phyloP scores from a whole-genome alignment of 2,888 invertebrate species.

The Megastigmus dorsalis region DNA sequence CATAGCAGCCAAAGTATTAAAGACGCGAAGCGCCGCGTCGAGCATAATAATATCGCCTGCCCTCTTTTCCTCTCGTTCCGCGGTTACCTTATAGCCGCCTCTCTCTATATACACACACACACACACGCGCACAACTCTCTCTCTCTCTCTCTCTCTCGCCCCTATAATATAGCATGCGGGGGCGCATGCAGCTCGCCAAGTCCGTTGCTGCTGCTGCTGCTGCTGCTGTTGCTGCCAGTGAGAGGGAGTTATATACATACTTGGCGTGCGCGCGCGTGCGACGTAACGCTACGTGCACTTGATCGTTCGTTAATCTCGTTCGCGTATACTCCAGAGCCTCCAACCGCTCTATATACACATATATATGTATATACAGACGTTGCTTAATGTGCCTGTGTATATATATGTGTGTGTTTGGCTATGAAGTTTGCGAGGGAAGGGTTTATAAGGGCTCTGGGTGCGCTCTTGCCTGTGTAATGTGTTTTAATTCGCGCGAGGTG shows the following conservation, averaged over 20 bases:
- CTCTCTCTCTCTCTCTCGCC: constrained; percentile 1
- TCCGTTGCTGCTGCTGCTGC: background rate
- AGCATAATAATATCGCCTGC: constrained; percentile 7
- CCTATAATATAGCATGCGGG: background rate
- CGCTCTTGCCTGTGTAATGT: background rate
- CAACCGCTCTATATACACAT: background rate
- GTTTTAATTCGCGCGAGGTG: constrained; percentile 2
- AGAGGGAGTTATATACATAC: constrained; percentile 16
- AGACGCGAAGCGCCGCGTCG: background rate
- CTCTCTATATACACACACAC: too few species aligned
- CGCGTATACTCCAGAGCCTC: background rate
- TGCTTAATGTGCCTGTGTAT: background rate
- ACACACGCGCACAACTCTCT: too few species aligned
- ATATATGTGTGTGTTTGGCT: background rate
- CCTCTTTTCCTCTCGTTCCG: background rate
- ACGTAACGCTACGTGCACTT: constrained; percentile 28
- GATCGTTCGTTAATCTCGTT: constrained; percentile 42
- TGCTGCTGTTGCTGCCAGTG: too few species aligned
- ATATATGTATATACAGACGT: too few species aligned
- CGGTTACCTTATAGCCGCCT: too few species aligned
- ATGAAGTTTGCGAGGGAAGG: background rate
- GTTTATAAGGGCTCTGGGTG: background rate
- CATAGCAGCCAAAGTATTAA: constrained; percentile 5
- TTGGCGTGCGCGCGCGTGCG: constrained; percentile 1
- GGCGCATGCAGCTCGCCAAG: background rate